Conservation (phyloP, 2,888 invertebrate species). For the Rhagophthalmus giganteus region DNA sequence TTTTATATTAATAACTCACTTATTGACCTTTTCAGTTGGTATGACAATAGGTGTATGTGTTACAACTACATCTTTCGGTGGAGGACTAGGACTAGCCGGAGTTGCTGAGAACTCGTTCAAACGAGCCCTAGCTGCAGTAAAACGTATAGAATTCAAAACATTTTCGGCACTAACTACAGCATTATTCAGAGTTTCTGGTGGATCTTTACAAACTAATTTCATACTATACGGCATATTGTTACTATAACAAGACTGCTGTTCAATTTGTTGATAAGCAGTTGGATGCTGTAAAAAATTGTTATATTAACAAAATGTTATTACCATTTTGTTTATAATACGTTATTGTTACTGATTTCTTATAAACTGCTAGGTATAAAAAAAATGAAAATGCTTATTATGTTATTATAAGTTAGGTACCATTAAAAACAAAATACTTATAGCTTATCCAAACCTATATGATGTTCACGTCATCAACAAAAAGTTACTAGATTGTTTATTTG, state of each 20-base stretch:
- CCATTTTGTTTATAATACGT: too few relatives aligned
- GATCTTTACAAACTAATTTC: slow-evolving; percentile 16
- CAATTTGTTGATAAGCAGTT: slow-evolving; percentile 8
- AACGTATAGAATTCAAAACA: slow-evolving; percentile 6
- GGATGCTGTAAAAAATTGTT: slow-evolving; percentile 14
- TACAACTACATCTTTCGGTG: slow-evolving; percentile 43
- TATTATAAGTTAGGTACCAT: too few relatives aligned
- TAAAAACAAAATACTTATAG: too few relatives aligned
- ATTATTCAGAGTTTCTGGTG: slow-evolving; percentile 1
- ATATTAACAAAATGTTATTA: background rate
- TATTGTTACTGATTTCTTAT: too few relatives aligned
- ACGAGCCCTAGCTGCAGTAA: slow-evolving; percentile 30
- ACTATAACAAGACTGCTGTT: too few relatives aligned
- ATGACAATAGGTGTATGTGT: slow-evolving; percentile 52
- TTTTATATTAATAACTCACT: too few relatives aligned
- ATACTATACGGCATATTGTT: background rate
- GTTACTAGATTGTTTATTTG: too few relatives aligned
- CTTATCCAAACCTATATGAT: too few relatives aligned
- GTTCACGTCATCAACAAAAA: too few relatives aligned
- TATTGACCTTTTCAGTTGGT: slow-evolving; percentile 48
- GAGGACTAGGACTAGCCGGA: slow-evolving; percentile 57
- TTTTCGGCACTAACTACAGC: background rate
- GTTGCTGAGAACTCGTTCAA: slow-evolving; percentile 42
- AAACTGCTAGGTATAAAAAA: too few relatives aligned
- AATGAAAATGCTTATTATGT: too few relatives aligned